Evolutionary conservation across 2,797 vertebrate genomes (phyloP), one percentile per base, ranked within the genome.

Genomic region (Geotrypetes seraphini): DNA sequence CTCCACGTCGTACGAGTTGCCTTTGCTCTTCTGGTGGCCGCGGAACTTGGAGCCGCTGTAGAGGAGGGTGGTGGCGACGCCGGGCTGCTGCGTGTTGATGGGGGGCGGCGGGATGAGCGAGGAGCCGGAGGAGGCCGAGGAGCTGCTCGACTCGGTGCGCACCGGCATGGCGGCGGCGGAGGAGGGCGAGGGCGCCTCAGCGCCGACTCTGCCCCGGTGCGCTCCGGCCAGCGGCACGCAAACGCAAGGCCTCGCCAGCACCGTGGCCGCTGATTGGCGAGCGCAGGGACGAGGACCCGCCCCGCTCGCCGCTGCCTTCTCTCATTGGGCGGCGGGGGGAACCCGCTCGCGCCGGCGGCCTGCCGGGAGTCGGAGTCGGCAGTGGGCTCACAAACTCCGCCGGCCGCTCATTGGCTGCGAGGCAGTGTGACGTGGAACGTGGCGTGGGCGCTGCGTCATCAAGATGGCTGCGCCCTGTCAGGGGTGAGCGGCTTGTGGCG

Each of bases 41-140:
- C 87, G 88, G 76, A 96, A 98, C 81, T 91, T 91, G 16, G 94
- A 88, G 44, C 94, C 94, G 72, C 93, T 96, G 78, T 93, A 93
- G 19, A 98, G 85, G 47, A 93, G 79, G 39, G 90, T 90, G 13
- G 89, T 91, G 51, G 86, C 78, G 50, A 95, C 86, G 28, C 94
- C 93, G 16, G 93, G 92, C 73, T 98, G 94, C 51, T 79, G 76
- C 22, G 92, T 89, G 85, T 94, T 95, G 75, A 98, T 96, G 70
- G 93, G 93, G 30, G 90, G 90, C 28, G 93, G 90, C 37, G 92
- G 92, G 43, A 85, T 78, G 49, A 97, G 81, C 69, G 83, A 66
- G 39, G 54, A 24, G 33, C 62, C 76, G 74, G 84, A 81, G 75
- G 82, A 39, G 16, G 69, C 54, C 21, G 71, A 53, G 21, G 50